phyloP scores from a whole-genome alignment of 1,140 invertebrate species.

The Euwallacea fornicatus region DNA sequence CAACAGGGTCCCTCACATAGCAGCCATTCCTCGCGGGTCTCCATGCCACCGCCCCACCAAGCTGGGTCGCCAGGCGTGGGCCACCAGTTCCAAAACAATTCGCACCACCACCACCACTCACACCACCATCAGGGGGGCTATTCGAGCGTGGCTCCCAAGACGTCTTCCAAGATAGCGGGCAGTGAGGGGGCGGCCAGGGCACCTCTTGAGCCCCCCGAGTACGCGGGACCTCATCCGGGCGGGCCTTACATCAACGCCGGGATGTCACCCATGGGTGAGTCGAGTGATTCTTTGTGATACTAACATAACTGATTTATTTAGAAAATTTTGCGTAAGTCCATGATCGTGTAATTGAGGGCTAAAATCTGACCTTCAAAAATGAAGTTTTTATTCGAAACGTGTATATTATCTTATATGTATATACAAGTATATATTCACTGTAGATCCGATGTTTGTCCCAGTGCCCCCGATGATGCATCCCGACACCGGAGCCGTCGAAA shows the following conservation, averaged over 20 bases:
- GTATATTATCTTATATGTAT: too few relatives aligned
- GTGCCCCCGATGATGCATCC: constrained; percentile 25
- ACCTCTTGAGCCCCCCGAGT: background rate
- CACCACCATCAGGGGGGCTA: background rate
- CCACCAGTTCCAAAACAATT: constrained; percentile 8
- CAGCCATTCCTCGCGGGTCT: constrained; percentile 1
- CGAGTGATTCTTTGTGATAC: too few relatives aligned
- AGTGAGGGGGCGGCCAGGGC: background rate
- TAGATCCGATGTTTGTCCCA: background rate
- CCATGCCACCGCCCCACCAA: background rate
- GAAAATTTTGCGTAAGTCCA: too few relatives aligned
- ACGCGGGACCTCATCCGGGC: background rate
- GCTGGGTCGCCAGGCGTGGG: background rate
- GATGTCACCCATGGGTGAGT: constrained; percentile 17
- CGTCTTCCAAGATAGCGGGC: constrained; percentile 5
- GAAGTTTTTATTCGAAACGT: too few relatives aligned
- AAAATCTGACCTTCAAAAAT: too few relatives aligned
- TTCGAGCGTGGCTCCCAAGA: constrained; percentile 25
- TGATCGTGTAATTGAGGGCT: too few relatives aligned
- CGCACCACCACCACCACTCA: constrained; percentile 14
- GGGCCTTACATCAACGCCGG: constrained; percentile 9
- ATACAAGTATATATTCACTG: too few relatives aligned
- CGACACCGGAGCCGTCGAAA: constrained; percentile 23
- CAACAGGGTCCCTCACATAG: constrained; percentile 17
- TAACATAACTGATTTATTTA: too few relatives aligned